These are phyloP conservation scores for Oligia latruncula DNA, from an alignment of 2,888 invertebrate species.

Conservation along the genomic window DNA sequence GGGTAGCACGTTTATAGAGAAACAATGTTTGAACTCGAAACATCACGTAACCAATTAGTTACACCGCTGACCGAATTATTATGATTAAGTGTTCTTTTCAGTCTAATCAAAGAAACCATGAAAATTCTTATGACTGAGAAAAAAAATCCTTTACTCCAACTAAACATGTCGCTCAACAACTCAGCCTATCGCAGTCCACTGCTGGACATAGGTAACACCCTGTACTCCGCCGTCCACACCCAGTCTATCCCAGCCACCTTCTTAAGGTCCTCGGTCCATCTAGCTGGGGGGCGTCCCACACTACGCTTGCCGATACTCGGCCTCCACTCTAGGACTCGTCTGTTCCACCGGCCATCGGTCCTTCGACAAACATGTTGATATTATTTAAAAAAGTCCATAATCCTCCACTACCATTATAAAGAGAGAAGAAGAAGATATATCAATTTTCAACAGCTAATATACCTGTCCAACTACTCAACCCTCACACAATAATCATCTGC, in stretches of 20 bases:
- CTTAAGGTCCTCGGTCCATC: not conserved
- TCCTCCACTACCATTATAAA: not conserved
- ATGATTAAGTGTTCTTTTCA: not conserved
- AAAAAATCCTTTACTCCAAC: not conserved
- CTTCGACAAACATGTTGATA: not conserved
- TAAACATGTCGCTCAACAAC: not conserved
- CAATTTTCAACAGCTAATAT: conserved; percentile 5
- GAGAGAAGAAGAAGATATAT: not conserved
- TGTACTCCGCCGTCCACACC: no score
- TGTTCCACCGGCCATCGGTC: not conserved
- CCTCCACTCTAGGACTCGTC: not conserved
- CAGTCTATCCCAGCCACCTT: not conserved
- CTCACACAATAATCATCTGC: conserved; percentile 7
- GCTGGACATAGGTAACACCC: no score
- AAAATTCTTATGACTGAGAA: not conserved
- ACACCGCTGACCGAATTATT: not conserved
- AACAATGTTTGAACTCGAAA: not conserved
- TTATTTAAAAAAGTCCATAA: not conserved
- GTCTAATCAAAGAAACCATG: not conserved
- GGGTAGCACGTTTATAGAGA: not conserved
- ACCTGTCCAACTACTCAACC: not conserved
- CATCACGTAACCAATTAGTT: not conserved
- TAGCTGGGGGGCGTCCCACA: not conserved
- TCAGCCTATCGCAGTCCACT: no score
- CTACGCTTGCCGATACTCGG: not conserved